Evolutionary conservation across 2,888 invertebrate species (phyloP), one percentile per base, ranked within the genome.

Genomic region (Plutella xylostella): DNA sequence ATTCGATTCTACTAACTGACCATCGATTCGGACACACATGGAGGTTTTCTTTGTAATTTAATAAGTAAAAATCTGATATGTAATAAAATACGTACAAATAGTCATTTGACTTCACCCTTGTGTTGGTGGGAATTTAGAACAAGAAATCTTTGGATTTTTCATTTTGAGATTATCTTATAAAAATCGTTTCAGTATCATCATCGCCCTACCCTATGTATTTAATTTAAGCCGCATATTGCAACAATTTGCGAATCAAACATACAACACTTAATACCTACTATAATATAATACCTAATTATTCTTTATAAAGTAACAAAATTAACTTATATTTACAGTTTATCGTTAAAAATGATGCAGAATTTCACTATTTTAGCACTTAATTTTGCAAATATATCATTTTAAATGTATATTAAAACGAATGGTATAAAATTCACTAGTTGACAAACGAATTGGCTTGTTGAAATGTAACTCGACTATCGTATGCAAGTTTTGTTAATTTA

Each of bases 251-350:
- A 72, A 71, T 78, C 78, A 82, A 82, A 79, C 82, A 78, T 82
- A 80, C 82, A 83, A 82, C 82, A 83, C 83, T 82, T 83, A 83
- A 62, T 58, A 68, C 56, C 76, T 80, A 80, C 63, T 77, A 78
- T 77, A 79, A 71, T 76, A 80, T 79, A 79, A 78, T 80, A 80
- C 78, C 80, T 82, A 82, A 77, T 77, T 79, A 76, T 67, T 67
- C n/a, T 73, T 77, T 77, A 78, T 74, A 79, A 79, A 78, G 77
- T 82, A 83, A 83, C 82, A 82, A 80, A 79, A 79, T 83, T 83
- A 83, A 80, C 80, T 80, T 82, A 83, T 83, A 83, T 83, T 79
- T 83, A 83, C 83, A 83, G 64, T 80, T n/a, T 71, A 77, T 70
- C 64, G 65, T 76, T 74, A 78, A 76, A 74, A 69, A 69, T 72